These are phyloP conservation scores for Magallana nippona DNA, from an alignment of 2,888 invertebrate genomes.

Conservation along the genomic window DNA sequence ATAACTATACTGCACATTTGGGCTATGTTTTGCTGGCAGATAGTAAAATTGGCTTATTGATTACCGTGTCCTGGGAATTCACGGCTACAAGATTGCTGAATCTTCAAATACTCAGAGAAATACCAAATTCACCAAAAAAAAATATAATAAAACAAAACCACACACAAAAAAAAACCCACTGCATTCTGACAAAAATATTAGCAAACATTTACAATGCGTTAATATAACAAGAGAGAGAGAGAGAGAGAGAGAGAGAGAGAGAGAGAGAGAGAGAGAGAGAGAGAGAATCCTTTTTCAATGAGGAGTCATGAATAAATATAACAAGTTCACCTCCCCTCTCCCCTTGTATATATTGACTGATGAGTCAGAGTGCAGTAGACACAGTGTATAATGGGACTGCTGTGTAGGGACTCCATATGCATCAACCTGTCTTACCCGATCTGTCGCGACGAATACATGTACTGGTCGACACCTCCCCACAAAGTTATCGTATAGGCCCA, in stretches of 20 bases:
- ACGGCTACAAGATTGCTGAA: background rate
- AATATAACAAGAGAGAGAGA: no score
- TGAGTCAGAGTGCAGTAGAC: background rate
- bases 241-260: no score
- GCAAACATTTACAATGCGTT: no score
- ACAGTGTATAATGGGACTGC: slow-evolving; percentile 2
- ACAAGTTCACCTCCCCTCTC: background rate
- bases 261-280: no score
- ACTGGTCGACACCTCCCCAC: background rate
- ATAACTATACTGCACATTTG: slow-evolving; percentile 7
- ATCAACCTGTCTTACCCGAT: background rate
- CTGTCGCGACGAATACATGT: background rate
- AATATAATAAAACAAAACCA: no score
- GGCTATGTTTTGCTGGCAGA: background rate
- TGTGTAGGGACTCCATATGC: background rate
- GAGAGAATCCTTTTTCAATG: no score
- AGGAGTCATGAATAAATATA: background rate
- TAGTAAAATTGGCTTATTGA: background rate
- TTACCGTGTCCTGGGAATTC: background rate
- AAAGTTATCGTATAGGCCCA: no score
- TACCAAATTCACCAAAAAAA: no score
- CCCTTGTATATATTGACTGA: background rate
- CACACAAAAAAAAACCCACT: no score
- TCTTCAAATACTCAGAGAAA: background rate
- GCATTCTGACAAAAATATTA: no score